Percentiles rank a stretch among this genome's conserved stretches.
Conservation (phyloP, 2,888 invertebrate species). For the Brachycybe producta region DNA sequence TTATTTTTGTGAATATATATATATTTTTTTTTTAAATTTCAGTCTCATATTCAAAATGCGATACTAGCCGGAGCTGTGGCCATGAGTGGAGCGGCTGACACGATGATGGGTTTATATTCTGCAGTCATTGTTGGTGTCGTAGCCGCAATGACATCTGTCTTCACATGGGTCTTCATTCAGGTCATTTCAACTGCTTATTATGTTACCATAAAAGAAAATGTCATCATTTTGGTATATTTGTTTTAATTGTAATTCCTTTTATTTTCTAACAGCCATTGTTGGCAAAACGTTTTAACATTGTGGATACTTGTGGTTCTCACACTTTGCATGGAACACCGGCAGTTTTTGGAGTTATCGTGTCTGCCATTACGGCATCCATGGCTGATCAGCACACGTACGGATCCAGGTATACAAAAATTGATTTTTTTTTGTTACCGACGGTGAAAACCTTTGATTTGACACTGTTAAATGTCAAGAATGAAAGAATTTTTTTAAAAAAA, state of each 20-base stretch:
- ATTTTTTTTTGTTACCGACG: not conserved
- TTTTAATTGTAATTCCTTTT: not conserved
- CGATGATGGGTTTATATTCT: conserved; percentile 69
- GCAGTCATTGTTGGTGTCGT: conserved; percentile 65
- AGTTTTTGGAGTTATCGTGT: conserved; percentile 64
- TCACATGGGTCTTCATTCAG: conserved; percentile 60
- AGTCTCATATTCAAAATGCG: conserved; percentile 76
- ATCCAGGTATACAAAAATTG: conserved; percentile 28
- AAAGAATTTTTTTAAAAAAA: not conserved
- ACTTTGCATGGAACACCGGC: conserved; percentile 96
- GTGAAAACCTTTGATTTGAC: no score
- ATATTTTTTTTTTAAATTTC: not conserved
- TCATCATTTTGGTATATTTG: not conserved
- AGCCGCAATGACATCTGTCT: conserved; percentile 63
- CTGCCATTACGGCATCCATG: conserved; percentile 56
- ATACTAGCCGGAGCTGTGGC: conserved; percentile 79
- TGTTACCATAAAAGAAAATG: not conserved
- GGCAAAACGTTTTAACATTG: conserved; percentile 44
- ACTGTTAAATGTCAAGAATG: not conserved
- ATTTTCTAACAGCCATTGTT: conserved; percentile 45
- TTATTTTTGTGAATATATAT: not conserved
- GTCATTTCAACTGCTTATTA: conserved; percentile 28
- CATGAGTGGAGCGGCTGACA: conserved; percentile 68
- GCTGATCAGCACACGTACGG: conserved; percentile 54
- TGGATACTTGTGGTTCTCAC: conserved; percentile 88